Evolutionary conservation across 2,797 vertebrate genomes (phyloP).

Genomic region (Pseudomugil gertrudae): DNA sequence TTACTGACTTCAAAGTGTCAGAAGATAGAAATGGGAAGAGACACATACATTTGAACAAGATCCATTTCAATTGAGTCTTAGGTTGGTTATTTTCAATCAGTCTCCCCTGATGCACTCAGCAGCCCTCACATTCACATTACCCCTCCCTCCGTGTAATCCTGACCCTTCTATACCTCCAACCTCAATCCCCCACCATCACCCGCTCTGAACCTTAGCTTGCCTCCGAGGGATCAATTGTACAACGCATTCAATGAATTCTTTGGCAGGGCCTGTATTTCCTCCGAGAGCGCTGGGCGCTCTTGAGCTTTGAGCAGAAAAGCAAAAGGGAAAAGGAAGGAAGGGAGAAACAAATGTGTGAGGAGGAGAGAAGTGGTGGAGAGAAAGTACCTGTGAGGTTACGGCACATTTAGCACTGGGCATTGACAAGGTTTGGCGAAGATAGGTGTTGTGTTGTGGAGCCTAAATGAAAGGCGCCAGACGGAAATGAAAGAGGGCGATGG

Average conservation of each 20-base stretch:
- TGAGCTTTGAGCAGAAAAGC: conserved; percentile 63
- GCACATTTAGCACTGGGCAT: conserved; percentile 66
- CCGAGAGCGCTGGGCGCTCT: conserved; percentile 66
- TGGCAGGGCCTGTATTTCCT: conserved; percentile 76
- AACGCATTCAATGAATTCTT: conserved; percentile 80
- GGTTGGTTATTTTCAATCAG: conserved; percentile 72
- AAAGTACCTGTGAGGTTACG: conserved; percentile 47
- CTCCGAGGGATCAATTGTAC: conserved; percentile 75
- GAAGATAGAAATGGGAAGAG: conserved; percentile 22
- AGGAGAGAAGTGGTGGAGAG: conserved; percentile 1
- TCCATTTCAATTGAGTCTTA: conserved; percentile 72
- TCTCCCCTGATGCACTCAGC: conserved; percentile 63
- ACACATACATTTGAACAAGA: conserved; percentile 48
- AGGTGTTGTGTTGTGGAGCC: conserved; percentile 51
- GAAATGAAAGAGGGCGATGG: conserved; percentile 80
- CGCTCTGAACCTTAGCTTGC: conserved; percentile 46
- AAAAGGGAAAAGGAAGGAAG: conserved; percentile 27
- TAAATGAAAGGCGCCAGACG: conserved; percentile 76
- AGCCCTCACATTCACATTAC: conserved; percentile 43
- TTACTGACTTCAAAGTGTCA: conserved; percentile 9
- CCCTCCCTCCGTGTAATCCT: conserved; percentile 56
- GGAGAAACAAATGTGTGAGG: conserved; percentile 20
- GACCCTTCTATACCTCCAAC: conserved; percentile 44
- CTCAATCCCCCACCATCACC: conserved; percentile 10
- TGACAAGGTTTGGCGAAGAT: conserved; percentile 63